These are phyloP conservation scores for Drosophila triauraria DNA, from an alignment of 1,140 invertebrate species.

Conservation along the genomic window DNA sequence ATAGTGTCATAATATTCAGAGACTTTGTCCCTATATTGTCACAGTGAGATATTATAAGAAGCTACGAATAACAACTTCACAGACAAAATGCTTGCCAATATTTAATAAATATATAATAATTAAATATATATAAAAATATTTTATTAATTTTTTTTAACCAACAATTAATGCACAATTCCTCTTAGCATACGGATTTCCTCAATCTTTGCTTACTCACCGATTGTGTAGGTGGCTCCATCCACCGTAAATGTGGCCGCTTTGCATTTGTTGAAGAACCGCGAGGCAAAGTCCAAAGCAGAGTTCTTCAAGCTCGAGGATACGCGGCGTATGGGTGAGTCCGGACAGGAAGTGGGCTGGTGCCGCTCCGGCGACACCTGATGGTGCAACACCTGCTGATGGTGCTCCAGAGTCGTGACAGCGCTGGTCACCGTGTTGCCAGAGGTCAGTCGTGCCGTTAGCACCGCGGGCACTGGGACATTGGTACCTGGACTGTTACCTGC, in stretches of 20 bases:
- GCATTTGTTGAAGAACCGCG: constrained; percentile 90
- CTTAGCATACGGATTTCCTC: not conserved
- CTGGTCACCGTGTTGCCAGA: constrained; percentile 60
- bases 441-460: constrained; percentile 62
- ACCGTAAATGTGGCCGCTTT: constrained; percentile 92
- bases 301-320: constrained; percentile 81
- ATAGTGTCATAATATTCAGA: not conserved
- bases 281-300: constrained; percentile 79
- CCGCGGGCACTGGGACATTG: constrained; percentile 21
- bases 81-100: too few species aligned
- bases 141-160: too few species aligned
- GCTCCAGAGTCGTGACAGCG: constrained; percentile 34
- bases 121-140: not conserved
- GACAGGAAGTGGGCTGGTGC: constrained; percentile 68
- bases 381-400: constrained; percentile 17
- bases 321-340: constrained; percentile 79
- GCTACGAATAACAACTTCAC: too few species aligned
- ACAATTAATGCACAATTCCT: too few species aligned
- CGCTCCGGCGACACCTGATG: constrained; percentile 21
- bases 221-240: constrained; percentile 91
- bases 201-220: constrained; percentile 87
- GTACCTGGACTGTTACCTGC: constrained; percentile 2
- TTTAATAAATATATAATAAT: too few species aligned
- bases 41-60: too few species aligned
- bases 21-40: too few species aligned